Evolutionary conservation across 2,113 vertebrate species (phyloP).

Genomic region (cat (Felis catus)): DNA sequence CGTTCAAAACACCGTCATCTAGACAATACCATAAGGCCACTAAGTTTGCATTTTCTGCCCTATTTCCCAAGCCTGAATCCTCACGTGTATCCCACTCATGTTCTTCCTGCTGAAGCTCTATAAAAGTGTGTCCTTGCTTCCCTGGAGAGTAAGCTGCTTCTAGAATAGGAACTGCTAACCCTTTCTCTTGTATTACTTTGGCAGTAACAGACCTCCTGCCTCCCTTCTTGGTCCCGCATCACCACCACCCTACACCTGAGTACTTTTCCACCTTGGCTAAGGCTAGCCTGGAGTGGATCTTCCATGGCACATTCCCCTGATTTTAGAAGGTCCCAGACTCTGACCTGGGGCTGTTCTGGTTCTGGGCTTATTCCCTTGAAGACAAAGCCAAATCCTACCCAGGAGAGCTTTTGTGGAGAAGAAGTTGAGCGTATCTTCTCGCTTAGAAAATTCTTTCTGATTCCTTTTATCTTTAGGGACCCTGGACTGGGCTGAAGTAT

Average conservation of each 20-base stretch:
- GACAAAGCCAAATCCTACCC: not conserved
- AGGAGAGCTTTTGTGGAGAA: not conserved
- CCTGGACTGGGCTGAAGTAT: not conserved
- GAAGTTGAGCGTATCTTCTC: not conserved
- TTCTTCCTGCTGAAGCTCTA: not conserved
- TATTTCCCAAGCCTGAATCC: not conserved
- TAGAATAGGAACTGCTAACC: not conserved
- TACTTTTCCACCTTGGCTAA: not conserved
- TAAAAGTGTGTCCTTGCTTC: not conserved
- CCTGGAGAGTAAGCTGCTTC: not conserved
- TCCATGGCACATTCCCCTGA: fast-evolving
- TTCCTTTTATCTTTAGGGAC: not conserved
- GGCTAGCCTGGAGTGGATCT: not conserved
- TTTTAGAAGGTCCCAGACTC: not conserved
- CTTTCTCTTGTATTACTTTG: not conserved
- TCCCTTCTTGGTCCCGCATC: not conserved
- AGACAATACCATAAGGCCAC: not conserved
- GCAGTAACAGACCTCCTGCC: not conserved
- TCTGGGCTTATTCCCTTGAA: not conserved
- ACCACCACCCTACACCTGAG: not conserved
- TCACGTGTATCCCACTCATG: not conserved
- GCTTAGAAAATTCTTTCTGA: not conserved
- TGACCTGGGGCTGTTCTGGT: not conserved
- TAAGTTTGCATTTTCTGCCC: not conserved
- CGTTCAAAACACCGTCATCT: not conserved